Percentiles rank a stretch among this genome's conserved stretches.
These are phyloP conservation scores for Aramus guarauna DNA, from an alignment of 2,113 vertebrate genomes.

Conservation along the genomic window DNA sequence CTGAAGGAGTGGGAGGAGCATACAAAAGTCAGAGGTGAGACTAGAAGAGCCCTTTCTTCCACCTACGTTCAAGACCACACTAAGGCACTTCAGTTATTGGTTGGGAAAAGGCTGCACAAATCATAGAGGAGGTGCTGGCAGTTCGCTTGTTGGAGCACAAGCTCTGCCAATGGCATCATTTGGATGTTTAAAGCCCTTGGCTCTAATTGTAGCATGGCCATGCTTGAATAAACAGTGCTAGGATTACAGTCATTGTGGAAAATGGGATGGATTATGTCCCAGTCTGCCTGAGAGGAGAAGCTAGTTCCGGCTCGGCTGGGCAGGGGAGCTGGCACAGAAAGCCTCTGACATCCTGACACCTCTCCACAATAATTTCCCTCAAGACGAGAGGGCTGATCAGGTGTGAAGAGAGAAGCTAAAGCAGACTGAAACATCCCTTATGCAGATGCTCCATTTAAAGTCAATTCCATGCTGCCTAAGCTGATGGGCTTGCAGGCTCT, in stretches of 20 bases:
- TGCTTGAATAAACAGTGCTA: slow-evolving; percentile 33
- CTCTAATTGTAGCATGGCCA: slow-evolving; percentile 10
- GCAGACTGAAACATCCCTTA: not conserved
- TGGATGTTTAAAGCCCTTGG: slow-evolving; percentile 34
- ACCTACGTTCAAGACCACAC: not conserved
- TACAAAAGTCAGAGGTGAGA: not conserved
- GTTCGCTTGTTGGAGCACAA: not conserved
- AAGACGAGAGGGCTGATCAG: not conserved
- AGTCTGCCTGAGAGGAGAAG: not conserved
- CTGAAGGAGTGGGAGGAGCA: not conserved
- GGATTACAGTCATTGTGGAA: slow-evolving; percentile 17
- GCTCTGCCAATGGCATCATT: slow-evolving; percentile 14
- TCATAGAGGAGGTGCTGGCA: slow-evolving; percentile 8
- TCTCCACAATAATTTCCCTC: not conserved
- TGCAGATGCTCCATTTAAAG: not conserved
- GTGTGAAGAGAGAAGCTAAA: not conserved
- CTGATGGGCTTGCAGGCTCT: not conserved
- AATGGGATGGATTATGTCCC: slow-evolving; percentile 21
- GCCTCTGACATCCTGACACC: not conserved
- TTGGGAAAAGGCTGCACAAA: not conserved
- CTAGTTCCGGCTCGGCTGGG: not conserved
- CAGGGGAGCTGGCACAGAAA: not conserved
- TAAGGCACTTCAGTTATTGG: not conserved
- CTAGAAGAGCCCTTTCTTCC: not conserved
- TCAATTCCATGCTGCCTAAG: not conserved